phyloP scores from a whole-genome alignment of 2,797 vertebrate genomes.

The Cercopithecus petaurista region DNA sequence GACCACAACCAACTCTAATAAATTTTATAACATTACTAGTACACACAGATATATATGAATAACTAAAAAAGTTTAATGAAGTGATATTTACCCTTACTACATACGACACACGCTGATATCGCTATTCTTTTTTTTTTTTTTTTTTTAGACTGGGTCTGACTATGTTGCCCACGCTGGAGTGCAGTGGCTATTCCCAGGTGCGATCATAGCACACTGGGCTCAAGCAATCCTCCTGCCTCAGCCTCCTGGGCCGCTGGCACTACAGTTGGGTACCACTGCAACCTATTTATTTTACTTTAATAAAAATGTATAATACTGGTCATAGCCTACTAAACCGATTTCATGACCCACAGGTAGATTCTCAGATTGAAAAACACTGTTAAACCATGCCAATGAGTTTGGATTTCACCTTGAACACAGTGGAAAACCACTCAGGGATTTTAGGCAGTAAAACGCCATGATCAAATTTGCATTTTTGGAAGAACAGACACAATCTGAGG shows the following conservation, averaged over 20 bases:
- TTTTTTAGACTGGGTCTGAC: not conserved
- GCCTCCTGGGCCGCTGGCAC: not conserved
- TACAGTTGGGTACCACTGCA: not conserved
- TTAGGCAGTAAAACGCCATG: not conserved
- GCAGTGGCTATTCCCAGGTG: not conserved
- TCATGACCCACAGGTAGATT: not conserved
- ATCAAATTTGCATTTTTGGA: not conserved
- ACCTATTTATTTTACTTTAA: not conserved
- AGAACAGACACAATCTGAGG: not conserved
- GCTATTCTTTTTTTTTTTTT: not conserved
- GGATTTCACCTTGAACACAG: not conserved
- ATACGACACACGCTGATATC: not conserved
- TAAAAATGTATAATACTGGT: not conserved
- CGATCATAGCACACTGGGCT: not conserved
- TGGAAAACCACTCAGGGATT: not conserved
- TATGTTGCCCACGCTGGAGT: not conserved
- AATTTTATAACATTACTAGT: not conserved
- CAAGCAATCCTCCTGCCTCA: not conserved
- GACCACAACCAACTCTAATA: not conserved
- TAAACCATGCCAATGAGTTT: not conserved
- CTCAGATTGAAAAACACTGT: not conserved
- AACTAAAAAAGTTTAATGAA: not conserved
- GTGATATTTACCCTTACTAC: not conserved
- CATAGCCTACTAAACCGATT: constrained; percentile 4
- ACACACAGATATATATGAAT: not conserved